Percentiles rank a stretch among this genome's conserved stretches.
phyloP scores from a whole-genome alignment of 1,140 invertebrate species.

The Aphelenchoides avenae region DNA sequence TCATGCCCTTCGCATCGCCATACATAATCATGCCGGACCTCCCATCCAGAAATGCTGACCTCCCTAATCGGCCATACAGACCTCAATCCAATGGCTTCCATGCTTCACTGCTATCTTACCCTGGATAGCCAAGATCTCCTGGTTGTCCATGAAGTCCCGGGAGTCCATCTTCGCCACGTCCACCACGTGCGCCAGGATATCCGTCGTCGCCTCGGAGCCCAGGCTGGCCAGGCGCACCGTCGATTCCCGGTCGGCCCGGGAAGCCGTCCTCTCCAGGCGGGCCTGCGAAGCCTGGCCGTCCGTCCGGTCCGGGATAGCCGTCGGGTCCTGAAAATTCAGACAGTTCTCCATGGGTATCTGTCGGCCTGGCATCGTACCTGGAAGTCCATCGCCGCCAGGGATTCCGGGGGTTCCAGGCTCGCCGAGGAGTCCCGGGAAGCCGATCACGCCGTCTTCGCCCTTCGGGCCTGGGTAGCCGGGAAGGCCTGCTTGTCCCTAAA shows the following conservation, averaged over 20 bases:
- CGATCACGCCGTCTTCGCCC: slow-evolving; percentile 35
- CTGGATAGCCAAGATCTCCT: slow-evolving; percentile 18
- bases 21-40: no score
- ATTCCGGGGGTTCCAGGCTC: no score
- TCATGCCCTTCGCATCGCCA: no score
- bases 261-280: slow-evolving; percentile 6
- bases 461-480: no score
- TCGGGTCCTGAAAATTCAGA: no score
- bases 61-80: no score
- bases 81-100: slow-evolving; percentile 10
- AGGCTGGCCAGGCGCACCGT: slow-evolving; percentile 9
- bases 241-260: slow-evolving; percentile 19
- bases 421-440: slow-evolving; percentile 2
- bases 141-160: slow-evolving; percentile 7
- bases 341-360: no score
- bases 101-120: slow-evolving; percentile 11
- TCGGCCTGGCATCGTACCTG: no score
- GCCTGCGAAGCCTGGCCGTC: background rate
- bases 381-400: no score
- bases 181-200: background rate
- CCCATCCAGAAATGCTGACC: no score
- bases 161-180: slow-evolving; percentile 6
- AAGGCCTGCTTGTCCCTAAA: no score
- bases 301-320: slow-evolving; percentile 10
- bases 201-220: slow-evolving; percentile 18